Base-by-base conservation (phyloP, 2,113 vertebrate species). In the Pterophyllum scalare region DNA sequence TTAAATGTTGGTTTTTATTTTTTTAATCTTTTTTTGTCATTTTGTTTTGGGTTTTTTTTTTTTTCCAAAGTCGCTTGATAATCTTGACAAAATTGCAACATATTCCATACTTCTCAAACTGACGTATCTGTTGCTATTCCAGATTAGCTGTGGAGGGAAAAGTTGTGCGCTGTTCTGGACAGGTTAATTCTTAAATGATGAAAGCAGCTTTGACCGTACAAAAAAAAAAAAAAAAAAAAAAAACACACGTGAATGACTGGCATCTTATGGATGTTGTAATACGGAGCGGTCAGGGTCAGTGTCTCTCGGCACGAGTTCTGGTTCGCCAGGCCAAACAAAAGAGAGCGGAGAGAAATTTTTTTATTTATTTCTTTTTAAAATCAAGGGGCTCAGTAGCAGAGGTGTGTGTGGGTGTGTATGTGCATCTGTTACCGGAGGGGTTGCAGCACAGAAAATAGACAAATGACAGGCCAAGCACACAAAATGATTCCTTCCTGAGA, bases 401-500 rank as follows among this genome's bases (percentile, higher is more conserved):
- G 58, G 74, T 90, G 91, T 88, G 87, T 86, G 74, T n/a, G n/a
- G n/a, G n/a, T 75, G 67, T 89, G 91, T 84, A 82, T 91, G 87
- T 90, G 87, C 65, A 90, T 91, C 70, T 79, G 91, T 91, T 89
- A 86, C 59, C 54, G 86, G 81, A 79, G 83, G 83, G 59, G 72
- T 59, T 91, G 91, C 93, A 93, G 90, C 81, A 93, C 92, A 91
- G 85, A 88, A 93, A 87, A 92, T 75, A 82, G 81, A 93, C 90
- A 90, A 89, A 90, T 85, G 91, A 92, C 86, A 92, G 92, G 92
- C 93, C 88, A 89, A 94, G 93, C 91, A 95, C 91, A 94, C 91
- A 92, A 87, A 92, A 94, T 94, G 93, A 94, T 95, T 95, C 92
- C 94, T 95, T 95, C 94, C 94, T 94, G 94, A 95, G 94, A 95